Evolutionary conservation across 2,888 invertebrate genomes (phyloP).

Genomic region (Thera britannica): DNA sequence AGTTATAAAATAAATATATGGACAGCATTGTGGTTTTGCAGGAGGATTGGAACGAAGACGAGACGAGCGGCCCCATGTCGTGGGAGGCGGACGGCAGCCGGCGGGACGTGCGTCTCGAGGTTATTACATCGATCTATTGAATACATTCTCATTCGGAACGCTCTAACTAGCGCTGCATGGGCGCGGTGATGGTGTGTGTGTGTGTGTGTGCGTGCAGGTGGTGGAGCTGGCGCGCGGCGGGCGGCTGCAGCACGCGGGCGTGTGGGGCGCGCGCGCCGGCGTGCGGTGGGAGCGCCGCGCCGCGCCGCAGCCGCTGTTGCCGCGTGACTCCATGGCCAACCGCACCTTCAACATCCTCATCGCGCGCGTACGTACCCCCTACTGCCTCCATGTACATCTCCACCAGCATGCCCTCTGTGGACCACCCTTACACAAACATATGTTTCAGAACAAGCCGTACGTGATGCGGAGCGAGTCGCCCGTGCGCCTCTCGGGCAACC

Average conservation of each 20-base stretch:
- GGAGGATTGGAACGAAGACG: constrained; percentile 37
- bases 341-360: constrained; percentile 73
- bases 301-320: constrained; percentile 50
- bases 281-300: constrained; percentile 58
- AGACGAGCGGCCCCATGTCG: constrained; percentile 31
- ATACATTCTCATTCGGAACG: too few relatives aligned
- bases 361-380: constrained; percentile 50
- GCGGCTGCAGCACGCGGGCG: constrained; percentile 55
- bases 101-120: constrained; percentile 48
- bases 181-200: too few relatives aligned
- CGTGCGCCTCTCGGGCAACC: constrained; percentile 88
- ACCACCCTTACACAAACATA: background rate
- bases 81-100: constrained; percentile 41
- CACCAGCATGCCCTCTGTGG: background rate
- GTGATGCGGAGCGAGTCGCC: constrained; percentile 92
- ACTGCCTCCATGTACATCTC: too few relatives aligned
- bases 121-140: constrained; percentile 18
- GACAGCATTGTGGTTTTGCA: constrained; percentile 10
- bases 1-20: too few relatives aligned
- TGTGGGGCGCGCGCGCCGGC: constrained; percentile 60
- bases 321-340: constrained; percentile 69
- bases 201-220: constrained; percentile 43
- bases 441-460: constrained; percentile 91
- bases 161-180: too few relatives aligned
- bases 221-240: constrained; percentile 69